A percentile compares a stretch with the other conserved stretches of the same genome.
Conservation (phyloP, 1,140 invertebrate species). For the Anoplolepis gracilipes region DNA sequence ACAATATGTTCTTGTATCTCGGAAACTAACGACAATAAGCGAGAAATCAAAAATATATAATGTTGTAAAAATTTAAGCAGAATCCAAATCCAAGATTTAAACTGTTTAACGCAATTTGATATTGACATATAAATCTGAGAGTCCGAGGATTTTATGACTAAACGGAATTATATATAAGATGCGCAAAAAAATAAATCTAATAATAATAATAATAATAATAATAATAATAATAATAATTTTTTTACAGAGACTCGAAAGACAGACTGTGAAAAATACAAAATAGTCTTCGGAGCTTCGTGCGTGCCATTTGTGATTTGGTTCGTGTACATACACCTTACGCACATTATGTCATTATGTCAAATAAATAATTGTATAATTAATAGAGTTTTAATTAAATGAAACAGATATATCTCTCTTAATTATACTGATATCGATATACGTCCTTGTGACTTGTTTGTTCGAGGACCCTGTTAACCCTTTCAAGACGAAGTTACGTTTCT, state of each 20-base stretch:
- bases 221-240: conserved; percentile 4
- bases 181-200: background rate
- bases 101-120: background rate
- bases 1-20: background rate
- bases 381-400: background rate
- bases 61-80: background rate
- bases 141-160: background rate
- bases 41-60: background rate
- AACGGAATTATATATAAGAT: background rate
- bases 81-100: background rate
- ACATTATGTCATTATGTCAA: background rate
- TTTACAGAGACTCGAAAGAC: conserved; percentile 1
- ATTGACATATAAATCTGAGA: background rate
- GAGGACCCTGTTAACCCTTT: conserved; percentile 38
- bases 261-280: background rate
- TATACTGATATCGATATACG: conserved; percentile 4
- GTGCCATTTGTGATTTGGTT: conserved; percentile 25
- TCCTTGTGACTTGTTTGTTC: conserved; percentile 21
- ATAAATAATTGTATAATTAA: conserved; percentile 26
- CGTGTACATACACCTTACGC: background rate
- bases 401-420: background rate
- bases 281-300: background rate
- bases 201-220: background rate
- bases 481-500: conserved; percentile 19
- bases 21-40: background rate